Percentiles rank a stretch among this genome's conserved stretches.
phyloP scores from a whole-genome alignment of 2,888 invertebrate species.

The Apotomis turbidana region DNA sequence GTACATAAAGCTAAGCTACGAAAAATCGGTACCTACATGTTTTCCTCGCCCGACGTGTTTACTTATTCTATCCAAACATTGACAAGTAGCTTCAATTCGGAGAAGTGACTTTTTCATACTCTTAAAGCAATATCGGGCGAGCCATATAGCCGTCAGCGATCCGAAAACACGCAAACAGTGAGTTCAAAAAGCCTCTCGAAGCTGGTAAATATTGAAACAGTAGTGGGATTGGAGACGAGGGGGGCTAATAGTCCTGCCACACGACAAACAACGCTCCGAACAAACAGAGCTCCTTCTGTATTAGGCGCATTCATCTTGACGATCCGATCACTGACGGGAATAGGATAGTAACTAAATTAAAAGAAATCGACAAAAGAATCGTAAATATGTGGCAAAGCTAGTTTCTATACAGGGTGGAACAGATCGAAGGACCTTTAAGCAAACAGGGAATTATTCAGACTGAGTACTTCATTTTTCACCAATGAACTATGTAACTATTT shows the following conservation, averaged over 20 bases:
- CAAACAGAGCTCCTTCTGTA: slow-evolving; percentile 54
- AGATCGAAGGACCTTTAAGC: no score
- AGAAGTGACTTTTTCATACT: slow-evolving; percentile 80
- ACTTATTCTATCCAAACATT: slow-evolving; percentile 67
- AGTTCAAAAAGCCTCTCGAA: slow-evolving; percentile 83
- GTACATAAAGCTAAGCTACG: slow-evolving; percentile 33
- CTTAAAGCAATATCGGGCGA: slow-evolving; percentile 78
- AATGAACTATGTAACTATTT: no score
- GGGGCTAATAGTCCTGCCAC: slow-evolving; percentile 80
- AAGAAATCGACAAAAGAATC: no score
- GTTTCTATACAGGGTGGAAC: no score
- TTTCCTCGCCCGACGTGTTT: slow-evolving; percentile 55
- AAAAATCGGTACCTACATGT: slow-evolving; percentile 48
- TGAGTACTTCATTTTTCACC: no score
- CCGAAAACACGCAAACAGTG: slow-evolving; percentile 82
- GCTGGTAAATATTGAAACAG: slow-evolving; percentile 83
- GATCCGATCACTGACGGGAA: neutral
- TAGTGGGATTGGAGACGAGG: slow-evolving; percentile 78
- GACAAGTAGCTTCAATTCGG: slow-evolving; percentile 65
- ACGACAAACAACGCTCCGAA: slow-evolving; percentile 77
- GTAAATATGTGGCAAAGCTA: no score
- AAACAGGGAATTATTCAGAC: no score
- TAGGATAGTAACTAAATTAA: neutral
- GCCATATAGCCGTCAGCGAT: slow-evolving; percentile 79
- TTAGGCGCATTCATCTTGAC: slow-evolving; percentile 23